A percentile compares a stretch with the other conserved stretches of the same genome.
These are phyloP conservation scores for Xenus cinereus DNA, from an alignment of 2,113 vertebrate genomes.

Conservation along the genomic window DNA sequence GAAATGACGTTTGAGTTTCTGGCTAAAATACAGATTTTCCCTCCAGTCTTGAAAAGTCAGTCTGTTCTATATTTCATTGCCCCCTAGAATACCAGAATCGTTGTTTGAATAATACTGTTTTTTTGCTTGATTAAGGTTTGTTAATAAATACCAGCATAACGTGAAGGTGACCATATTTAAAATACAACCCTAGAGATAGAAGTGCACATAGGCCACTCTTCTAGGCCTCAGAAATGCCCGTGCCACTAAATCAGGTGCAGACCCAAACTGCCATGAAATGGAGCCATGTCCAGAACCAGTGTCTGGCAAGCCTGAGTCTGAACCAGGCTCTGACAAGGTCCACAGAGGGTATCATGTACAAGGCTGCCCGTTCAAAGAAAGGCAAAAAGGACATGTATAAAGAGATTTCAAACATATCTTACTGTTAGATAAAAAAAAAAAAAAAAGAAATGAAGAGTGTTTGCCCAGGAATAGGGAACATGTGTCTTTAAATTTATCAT, in stretches of 20 bases:
- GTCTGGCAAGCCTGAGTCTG: not conserved
- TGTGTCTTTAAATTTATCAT: slow-evolving; percentile 59
- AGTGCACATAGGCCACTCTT: not conserved
- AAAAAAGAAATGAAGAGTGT: not conserved
- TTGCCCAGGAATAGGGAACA: slow-evolving; percentile 2
- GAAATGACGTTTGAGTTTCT: not conserved
- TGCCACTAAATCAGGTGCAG: not conserved
- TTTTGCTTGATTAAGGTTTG: not conserved
- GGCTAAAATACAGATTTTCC: not conserved
- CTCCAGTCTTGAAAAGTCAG: not conserved
- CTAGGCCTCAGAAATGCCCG: not conserved
- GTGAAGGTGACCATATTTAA: not conserved
- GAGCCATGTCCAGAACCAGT: not conserved
- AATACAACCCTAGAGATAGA: not conserved
- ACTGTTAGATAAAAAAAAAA: not conserved
- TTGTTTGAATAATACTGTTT: not conserved
- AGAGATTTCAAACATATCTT: not conserved
- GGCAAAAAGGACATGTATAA: not conserved
- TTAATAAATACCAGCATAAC: not conserved
- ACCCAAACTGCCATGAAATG: not conserved
- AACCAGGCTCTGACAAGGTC: not conserved
- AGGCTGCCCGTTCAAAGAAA: not conserved
- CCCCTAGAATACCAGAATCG: not conserved
- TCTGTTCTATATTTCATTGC: not conserved
- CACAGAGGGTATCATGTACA: fast-evolving